A percentile compares a stretch with the other conserved stretches of the same genome.
Conservation (phyloP, 2,113 vertebrate species). For the Colinus virginianus region DNA sequence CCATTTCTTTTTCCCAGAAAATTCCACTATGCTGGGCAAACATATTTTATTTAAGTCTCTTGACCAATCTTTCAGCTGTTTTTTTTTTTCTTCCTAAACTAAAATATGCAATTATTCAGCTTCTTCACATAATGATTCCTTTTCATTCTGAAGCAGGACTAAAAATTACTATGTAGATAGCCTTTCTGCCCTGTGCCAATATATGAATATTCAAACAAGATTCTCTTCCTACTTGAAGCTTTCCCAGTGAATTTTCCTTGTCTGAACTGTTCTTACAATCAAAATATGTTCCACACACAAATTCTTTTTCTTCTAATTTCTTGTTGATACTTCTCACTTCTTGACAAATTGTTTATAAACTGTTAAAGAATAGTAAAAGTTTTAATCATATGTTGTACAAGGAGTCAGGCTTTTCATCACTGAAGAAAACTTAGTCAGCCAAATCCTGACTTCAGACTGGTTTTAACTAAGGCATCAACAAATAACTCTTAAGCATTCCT, state of each 20-base stretch:
- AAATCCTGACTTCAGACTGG: background rate
- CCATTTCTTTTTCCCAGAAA: background rate
- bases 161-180: background rate
- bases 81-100: background rate
- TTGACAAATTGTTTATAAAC: slow-evolving; percentile 8
- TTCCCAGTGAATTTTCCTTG: fast-evolving
- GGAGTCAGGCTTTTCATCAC: background rate
- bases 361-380: slow-evolving; percentile 16
- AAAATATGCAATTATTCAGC: background rate
- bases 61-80: background rate
- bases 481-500: background rate
- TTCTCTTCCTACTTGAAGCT: background rate
- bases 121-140: background rate
- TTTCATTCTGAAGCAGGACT: slow-evolving; percentile 9
- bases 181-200: background rate
- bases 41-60: slow-evolving; percentile 6
- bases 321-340: background rate
- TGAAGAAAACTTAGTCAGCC: background rate
- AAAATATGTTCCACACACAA: background rate
- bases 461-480: slow-evolving; percentile 5
- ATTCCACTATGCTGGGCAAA: background rate
- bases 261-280: background rate
- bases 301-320: background rate
- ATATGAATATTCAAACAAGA: background rate
- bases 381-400: background rate